Evolutionary conservation across 2,888 invertebrate genomes (phyloP), one percentile per base, ranked within the genome.

Genomic region (Pterostichus madidus): DNA sequence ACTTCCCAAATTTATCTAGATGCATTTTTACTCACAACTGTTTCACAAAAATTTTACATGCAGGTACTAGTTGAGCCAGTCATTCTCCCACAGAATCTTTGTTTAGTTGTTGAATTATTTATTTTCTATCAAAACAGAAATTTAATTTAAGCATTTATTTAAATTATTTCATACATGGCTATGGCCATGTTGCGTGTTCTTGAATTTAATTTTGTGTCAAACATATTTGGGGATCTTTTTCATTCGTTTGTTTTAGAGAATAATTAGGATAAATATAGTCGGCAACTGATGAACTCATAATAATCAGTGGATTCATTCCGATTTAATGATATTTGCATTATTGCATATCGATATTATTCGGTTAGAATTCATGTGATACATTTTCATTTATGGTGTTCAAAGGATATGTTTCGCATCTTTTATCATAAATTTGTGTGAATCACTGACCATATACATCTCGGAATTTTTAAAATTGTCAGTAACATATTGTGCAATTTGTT

Each of bases 371-470:
- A 15, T 44, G 44, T 71, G 44, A 71, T 44, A 71, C 44, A 44
- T 71, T 71, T 71, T 39, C 68, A 7, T 35, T 35, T 64, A 13
- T 64, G 35, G 64, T 64, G 5, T 32, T n/a, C n/a, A 8, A 10
- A 49, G 6, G 31, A 32, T 35, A 17, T 61, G 61, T 71, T 44
- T 71, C 68, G 39, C 68, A 71, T 71, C 68, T 44, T 44, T 39
- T 44, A 32, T 71, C 68, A 71, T 10, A 46, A 68, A 71, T 64
- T 68, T 71, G 17, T 39, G 39, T 71, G 68, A 71, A 71, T 39
- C 39, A 71, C 11, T 17, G 68, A 10, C 39, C 44, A 61, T 6
- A 44, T 39, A 44, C n/a, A n/a, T n/a, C 24, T 53, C 15, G 13
- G 31, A 31, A 3, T 59, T 35, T 64, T 64, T 64, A 1, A 5